These are phyloP conservation scores for Smithornis capensis DNA, from an alignment of 2,113 vertebrate species.

Conservation along the genomic window DNA sequence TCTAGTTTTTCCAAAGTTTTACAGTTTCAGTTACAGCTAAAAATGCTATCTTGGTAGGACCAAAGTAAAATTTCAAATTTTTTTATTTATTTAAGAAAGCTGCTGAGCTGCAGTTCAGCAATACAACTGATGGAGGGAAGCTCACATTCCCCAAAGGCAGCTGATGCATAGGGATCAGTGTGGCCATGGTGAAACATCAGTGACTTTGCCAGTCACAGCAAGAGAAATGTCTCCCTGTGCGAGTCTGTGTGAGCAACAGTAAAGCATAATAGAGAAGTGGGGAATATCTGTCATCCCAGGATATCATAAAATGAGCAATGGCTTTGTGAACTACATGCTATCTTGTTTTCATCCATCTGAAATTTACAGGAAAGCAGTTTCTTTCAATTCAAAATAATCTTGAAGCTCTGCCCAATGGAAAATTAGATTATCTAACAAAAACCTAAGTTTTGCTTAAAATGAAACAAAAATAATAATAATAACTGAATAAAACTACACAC, in stretches of 20 bases:
- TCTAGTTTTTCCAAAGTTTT: not conserved
- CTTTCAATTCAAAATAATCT: not conserved
- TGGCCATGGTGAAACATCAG: not conserved
- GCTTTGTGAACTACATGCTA: not conserved
- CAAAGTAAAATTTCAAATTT: not conserved
- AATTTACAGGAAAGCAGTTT: not conserved
- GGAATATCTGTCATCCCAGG: not conserved
- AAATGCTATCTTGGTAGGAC: not conserved
- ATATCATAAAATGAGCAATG: not conserved
- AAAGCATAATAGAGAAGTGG: not conserved
- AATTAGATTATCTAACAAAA: not conserved
- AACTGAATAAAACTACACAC: not conserved
- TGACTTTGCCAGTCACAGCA: not conserved
- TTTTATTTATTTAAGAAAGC: not conserved
- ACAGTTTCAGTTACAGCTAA: not conserved
- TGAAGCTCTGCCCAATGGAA: not conserved
- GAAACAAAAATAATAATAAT: not conserved
- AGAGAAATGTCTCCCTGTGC: not conserved
- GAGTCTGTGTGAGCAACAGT: fast-evolving
- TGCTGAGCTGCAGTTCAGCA: not conserved
- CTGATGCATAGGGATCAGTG: fast-evolving
- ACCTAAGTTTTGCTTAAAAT: not conserved
- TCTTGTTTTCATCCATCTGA: not conserved
- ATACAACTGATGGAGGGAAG: not conserved
- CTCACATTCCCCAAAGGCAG: not conserved